phyloP scores from a whole-genome alignment of 2,113 vertebrate genomes.

The Litocranius walleri region DNA sequence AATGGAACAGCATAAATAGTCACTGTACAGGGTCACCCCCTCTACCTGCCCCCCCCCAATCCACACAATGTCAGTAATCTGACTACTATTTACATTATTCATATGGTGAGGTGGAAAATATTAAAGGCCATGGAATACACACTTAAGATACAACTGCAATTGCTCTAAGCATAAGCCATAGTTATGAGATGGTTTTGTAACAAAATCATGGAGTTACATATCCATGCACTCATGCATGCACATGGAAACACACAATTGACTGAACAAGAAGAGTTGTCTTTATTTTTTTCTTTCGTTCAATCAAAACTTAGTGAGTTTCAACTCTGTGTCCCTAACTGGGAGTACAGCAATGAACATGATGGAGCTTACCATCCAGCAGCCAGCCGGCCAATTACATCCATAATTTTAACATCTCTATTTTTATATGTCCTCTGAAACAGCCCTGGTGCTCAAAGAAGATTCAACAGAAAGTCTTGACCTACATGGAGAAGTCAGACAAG shows the following conservation, averaged over 20 bases:
- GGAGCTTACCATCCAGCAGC: not conserved
- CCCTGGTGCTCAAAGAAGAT: not conserved
- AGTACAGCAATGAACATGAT: not conserved
- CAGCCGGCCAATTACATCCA: not conserved
- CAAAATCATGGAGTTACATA: not conserved
- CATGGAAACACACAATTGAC: not conserved
- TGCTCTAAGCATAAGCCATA: accelerated
- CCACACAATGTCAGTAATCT: not conserved
- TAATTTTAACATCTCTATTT: not conserved
- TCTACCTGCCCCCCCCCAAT: accelerated
- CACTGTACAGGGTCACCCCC: not conserved
- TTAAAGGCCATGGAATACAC: not conserved
- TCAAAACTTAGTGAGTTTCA: slow-evolving; percentile 34
- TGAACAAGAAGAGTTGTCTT: not conserved
- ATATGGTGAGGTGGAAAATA: not conserved
- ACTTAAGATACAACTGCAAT: not conserved
- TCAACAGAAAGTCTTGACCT: not conserved
- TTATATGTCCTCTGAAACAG: not conserved
- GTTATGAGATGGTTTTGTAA: not conserved
- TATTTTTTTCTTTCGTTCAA: not conserved
- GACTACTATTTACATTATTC: not conserved
- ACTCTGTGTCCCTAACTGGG: not conserved
- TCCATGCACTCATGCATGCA: not conserved
- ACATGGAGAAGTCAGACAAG: not conserved
- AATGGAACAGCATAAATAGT: not conserved